Conservation (phyloP, 2,888 invertebrate genomes). For the Deroplatys truncata region DNA sequence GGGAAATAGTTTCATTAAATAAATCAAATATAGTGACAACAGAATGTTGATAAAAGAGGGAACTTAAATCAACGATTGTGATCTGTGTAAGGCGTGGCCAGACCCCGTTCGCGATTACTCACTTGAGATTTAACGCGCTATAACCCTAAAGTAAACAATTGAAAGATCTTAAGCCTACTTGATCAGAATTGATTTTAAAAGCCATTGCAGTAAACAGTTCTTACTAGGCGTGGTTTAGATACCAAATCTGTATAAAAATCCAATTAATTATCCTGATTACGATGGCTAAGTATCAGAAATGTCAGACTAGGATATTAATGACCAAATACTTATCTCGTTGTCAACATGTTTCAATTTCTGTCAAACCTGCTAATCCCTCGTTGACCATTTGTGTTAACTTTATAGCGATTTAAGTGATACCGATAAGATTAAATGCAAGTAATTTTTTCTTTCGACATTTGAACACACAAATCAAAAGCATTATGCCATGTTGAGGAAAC, state of each 20-base stretch:
- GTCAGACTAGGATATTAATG: neutral
- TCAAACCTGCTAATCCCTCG: too few relatives aligned
- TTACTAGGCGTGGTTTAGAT: neutral
- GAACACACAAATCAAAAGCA: neutral
- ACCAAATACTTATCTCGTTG: neutral
- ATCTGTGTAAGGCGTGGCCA: neutral
- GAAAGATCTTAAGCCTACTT: neutral
- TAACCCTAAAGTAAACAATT: neutral
- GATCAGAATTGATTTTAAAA: neutral
- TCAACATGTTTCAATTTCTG: neutral
- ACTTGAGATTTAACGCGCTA: neutral
- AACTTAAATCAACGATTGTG: neutral
- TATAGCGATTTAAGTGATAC: neutral
- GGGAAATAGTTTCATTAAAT: too few relatives aligned
- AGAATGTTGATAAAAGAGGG: neutral
- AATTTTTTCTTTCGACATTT: neutral
- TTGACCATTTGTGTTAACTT: neutral
- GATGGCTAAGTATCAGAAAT: neutral
- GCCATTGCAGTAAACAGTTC: neutral
- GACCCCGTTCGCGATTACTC: neutral
- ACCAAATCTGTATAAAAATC: neutral
- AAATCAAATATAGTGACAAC: neutral
- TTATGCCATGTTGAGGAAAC: neutral
- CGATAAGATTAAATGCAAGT: neutral
- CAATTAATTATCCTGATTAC: neutral